phyloP scores from a whole-genome alignment of 2,888 invertebrate genomes.

The Chouioia cunea region DNA sequence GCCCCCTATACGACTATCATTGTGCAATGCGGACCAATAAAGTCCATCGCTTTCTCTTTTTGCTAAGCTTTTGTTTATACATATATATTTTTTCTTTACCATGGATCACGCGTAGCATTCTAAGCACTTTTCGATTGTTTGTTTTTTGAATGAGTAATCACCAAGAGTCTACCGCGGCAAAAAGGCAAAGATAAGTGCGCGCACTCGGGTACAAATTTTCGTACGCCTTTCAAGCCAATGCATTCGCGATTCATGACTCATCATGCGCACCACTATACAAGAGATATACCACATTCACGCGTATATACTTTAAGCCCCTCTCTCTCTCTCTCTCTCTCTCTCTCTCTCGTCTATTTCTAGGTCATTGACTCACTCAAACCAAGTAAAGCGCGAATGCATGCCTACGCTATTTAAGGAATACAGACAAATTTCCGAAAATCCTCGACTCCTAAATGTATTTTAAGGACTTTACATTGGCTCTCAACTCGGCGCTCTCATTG shows the following conservation, averaged over 20 bases:
- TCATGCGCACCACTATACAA: conserved; percentile 12
- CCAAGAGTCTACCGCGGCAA: neutral
- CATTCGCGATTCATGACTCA: conserved; percentile 47
- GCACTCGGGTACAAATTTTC: too few species aligned
- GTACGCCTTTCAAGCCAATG: conserved; percentile 4
- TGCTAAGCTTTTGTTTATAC: neutral
- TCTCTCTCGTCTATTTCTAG: conserved; percentile 48
- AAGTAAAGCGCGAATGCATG: conserved; percentile 31
- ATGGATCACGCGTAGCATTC: conserved; percentile 7
- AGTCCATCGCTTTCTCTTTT: conserved; percentile 31
- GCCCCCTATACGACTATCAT: conserved; percentile 36
- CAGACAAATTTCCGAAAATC: conserved; percentile 34
- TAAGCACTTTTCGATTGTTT: conserved; percentile 19
- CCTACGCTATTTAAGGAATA: conserved; percentile 41
- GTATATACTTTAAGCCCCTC: conserved; percentile 4
- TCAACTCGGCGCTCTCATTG: too few species aligned
- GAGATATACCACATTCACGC: conserved; percentile 3
- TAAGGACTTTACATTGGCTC: neutral
- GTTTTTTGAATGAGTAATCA: neutral
- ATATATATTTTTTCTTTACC: conserved; percentile 12
- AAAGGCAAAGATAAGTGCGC: conserved; percentile 35
- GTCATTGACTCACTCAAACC: conserved; percentile 51
- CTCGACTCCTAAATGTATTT: neutral
- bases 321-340: neutral
- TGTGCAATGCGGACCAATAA: conserved; percentile 44